Base-by-base conservation (phyloP, 2,113 vertebrate species). In the Gambusia holbrooki region DNA sequence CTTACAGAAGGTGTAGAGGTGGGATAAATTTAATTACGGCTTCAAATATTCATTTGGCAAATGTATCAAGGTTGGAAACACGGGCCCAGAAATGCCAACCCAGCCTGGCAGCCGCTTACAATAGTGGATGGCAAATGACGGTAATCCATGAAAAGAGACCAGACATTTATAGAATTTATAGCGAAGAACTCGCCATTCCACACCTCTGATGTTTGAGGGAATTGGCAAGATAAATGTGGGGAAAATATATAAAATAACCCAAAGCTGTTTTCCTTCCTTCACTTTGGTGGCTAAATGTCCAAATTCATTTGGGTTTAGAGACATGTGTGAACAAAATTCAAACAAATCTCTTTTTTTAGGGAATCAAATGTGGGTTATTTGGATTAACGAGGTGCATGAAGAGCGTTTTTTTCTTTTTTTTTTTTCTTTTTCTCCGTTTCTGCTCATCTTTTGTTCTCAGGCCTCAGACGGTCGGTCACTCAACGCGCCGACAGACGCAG, bases 11-110 rank as follows among this genome's bases (percentile, higher is more conserved):
- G 91, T 93, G 92, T 92, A 93, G 94, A 95, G 92, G 95, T 94
- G 92, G 94, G 91, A 93, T 94, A 92, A 93, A 95, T 95, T 94
- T 95, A 95, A 95, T 95, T 95, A 95, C 88, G 89, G 93, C 90
- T 94, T 94, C 93, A 93, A 93, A 94, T 94, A 95, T 93, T 93
- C 91, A 92, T 93, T 94, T 95, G 94, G 93, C 94, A 95, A 94
- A 95, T 94, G 92, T 95, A 93, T 94, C 94, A 95, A 95, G 94
- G 94, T 94, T 93, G 87, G 87, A 92, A 89, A 86, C 86, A 86
- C 92, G 83, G 93, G 92, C 94, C 92, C 93, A 94, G 92, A 92
- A 95, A 94, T 92, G 92, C 92, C 92, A 91, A 90, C 92, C 89
- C 91, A 80, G 92, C 74, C 93, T 94, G 94, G 93, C 94, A 93